Evolutionary conservation across 37 sponge, comb jelly and placozoan genomes (phyloP).

Genomic region (Oscarella lobularis): DNA sequence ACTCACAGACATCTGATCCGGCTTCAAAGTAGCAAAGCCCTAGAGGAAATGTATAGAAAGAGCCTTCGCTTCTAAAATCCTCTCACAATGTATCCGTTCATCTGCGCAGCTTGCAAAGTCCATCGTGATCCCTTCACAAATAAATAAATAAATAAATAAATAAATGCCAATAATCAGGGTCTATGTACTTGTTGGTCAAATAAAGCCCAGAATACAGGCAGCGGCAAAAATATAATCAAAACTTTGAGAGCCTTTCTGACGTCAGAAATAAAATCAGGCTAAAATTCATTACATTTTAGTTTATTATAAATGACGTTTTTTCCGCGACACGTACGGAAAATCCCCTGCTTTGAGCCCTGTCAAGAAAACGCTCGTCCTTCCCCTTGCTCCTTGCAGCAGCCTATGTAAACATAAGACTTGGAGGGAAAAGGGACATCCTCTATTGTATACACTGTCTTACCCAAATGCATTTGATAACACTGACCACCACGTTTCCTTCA

Average conservation of each 20-base stretch:
- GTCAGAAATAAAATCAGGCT: constrained; percentile 41
- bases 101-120: constrained; percentile 80
- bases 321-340: no score
- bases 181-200: constrained; percentile 80
- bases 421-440: no score
- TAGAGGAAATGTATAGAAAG: no score
- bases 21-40: constrained; percentile 1
- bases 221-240: constrained; percentile 71
- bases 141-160: neutral
- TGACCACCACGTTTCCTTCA: constrained; percentile 10
- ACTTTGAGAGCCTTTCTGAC: constrained; percentile 53
- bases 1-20: constrained; percentile 23
- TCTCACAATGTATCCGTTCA: constrained; percentile 77
- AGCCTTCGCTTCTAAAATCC: no score
- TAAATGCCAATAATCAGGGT: neutral
- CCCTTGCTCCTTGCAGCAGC: no score
- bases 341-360: no score
- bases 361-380: no score
- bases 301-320: no score
- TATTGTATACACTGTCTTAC: no score
- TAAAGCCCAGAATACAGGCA: constrained; percentile 94
- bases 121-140: constrained; percentile 71
- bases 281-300: no score
- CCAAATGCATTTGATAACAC: constrained; percentile 12
- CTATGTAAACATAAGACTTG: no score